phyloP scores from a whole-genome alignment of 2,797 vertebrate genomes.

The Hephaestus fuliginosus region DNA sequence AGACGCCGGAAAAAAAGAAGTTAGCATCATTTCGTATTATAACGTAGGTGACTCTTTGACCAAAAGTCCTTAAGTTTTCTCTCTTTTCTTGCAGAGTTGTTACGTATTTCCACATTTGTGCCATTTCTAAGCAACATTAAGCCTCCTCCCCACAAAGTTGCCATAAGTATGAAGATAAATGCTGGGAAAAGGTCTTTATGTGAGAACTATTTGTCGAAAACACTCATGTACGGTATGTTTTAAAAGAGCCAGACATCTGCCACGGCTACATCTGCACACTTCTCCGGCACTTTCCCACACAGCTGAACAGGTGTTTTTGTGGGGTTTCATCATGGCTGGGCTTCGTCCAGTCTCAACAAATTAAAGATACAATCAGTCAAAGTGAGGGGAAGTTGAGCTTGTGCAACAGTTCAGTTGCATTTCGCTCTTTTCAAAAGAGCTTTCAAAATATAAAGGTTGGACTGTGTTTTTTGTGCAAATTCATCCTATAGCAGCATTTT shows the following conservation, averaged over 20 bases:
- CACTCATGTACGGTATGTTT: not conserved
- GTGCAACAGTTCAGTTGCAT: not conserved
- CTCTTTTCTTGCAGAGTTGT: not conserved
- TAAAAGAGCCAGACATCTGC: not conserved
- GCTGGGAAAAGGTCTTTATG: not conserved
- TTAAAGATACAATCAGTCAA: not conserved
- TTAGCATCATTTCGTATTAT: not conserved
- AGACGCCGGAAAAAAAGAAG: too few species aligned
- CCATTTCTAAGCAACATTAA: not conserved
- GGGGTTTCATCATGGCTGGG: not conserved
- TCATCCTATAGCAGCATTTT: not conserved
- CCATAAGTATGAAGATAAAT: not conserved
- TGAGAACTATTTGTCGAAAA: not conserved
- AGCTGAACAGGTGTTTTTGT: not conserved
- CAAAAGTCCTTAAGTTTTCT: too few species aligned
- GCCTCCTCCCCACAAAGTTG: too few species aligned
- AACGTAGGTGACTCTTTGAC: not conserved
- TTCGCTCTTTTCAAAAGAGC: too few species aligned
- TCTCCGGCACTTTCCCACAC: not conserved
- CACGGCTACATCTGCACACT: not conserved
- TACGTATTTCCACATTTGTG: not conserved
- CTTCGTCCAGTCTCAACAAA: conserved; percentile 24
- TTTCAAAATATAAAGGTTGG: not conserved
- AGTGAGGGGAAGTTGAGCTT: not conserved
- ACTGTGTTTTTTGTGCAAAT: not conserved